Evolutionary conservation across 2,797 vertebrate genomes (phyloP).

Genomic region (Labroides dimidiatus): DNA sequence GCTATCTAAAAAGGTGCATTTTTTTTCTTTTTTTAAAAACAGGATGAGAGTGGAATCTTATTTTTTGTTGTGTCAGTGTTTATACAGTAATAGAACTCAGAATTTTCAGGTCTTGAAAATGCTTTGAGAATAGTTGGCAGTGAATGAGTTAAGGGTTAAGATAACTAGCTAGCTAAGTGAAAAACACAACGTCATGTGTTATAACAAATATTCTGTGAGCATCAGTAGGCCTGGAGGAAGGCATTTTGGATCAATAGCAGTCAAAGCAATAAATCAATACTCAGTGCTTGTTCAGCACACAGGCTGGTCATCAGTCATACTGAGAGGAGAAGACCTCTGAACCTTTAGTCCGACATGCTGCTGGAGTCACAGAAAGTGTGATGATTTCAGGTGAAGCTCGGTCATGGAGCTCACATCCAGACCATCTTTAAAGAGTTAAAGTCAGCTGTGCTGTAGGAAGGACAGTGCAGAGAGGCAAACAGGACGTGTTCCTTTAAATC

Average conservation of each 20-base stretch:
- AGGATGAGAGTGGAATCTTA: no score
- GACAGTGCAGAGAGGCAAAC: conserved; percentile 6
- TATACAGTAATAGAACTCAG: no score
- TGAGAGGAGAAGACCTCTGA: conserved; percentile 58
- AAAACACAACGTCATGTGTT: not conserved
- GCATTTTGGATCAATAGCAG: conserved; percentile 61
- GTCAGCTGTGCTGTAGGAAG: not conserved
- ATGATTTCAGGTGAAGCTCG: conserved; percentile 24
- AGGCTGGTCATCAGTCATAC: conserved; percentile 61
- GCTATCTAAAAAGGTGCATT: no score
- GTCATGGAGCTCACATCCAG: conserved; percentile 8
- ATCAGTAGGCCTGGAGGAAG: conserved; percentile 14
- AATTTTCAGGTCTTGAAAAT: no score
- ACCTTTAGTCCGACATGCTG: conserved; percentile 23
- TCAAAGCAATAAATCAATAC: conserved; percentile 59
- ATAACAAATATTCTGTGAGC: conserved; percentile 17
- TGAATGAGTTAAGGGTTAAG: no score
- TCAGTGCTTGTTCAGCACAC: conserved; percentile 62
- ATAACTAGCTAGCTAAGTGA: not conserved
- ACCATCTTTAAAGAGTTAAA: conserved; percentile 12
- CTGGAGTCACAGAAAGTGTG: conserved; percentile 1
- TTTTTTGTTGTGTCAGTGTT: no score
- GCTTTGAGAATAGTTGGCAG: no score
- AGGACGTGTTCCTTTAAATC: conserved; percentile 10
- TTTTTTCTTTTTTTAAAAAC: no score